A percentile compares a stretch with the other conserved stretches of the same genome.
Conservation (phyloP, 2,797 vertebrate species). For the Sparus aurata region DNA sequence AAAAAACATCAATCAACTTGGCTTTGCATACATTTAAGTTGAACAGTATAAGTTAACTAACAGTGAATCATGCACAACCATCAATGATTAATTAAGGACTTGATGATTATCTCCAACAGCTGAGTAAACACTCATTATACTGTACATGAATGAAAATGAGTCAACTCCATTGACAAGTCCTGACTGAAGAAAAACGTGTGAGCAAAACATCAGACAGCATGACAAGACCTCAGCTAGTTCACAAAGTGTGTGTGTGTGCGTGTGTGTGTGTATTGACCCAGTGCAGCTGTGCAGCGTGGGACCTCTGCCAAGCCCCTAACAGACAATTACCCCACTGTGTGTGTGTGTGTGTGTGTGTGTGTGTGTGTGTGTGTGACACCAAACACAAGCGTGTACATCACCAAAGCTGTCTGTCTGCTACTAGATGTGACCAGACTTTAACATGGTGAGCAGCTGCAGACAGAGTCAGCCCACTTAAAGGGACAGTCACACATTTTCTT, state of each 20-base stretch:
- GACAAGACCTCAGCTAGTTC: slow-evolving; percentile 38
- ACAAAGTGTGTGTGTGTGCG: slow-evolving; percentile 26
- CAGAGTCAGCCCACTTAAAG: slow-evolving; percentile 66
- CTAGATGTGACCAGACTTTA: slow-evolving; percentile 78
- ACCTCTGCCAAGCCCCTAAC: slow-evolving; percentile 78
- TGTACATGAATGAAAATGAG: slow-evolving; percentile 1
- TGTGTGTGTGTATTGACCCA: slow-evolving; percentile 58
- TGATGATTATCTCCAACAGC: slow-evolving; percentile 22
- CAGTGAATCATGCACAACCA: background rate
- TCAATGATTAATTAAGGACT: background rate
- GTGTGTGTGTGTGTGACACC: slow-evolving; percentile 44
- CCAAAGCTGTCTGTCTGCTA: slow-evolving; percentile 72
- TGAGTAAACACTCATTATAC: slow-evolving; percentile 44
- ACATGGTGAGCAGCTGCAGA: slow-evolving; percentile 75
- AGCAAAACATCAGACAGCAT: slow-evolving; percentile 49
- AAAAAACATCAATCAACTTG: background rate
- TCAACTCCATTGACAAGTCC: slow-evolving; percentile 23
- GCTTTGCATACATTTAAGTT: background rate
- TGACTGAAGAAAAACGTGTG: slow-evolving; percentile 32
- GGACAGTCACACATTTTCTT: slow-evolving; percentile 54
- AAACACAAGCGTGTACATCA: slow-evolving; percentile 64
- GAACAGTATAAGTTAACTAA: background rate
- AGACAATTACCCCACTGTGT: slow-evolving; percentile 81
- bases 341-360: slow-evolving; percentile 45
- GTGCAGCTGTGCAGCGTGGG: slow-evolving; percentile 80